Evolutionary conservation across 2,888 invertebrate genomes (phyloP).

Genomic region (Zaprionus obscuricornis): DNA sequence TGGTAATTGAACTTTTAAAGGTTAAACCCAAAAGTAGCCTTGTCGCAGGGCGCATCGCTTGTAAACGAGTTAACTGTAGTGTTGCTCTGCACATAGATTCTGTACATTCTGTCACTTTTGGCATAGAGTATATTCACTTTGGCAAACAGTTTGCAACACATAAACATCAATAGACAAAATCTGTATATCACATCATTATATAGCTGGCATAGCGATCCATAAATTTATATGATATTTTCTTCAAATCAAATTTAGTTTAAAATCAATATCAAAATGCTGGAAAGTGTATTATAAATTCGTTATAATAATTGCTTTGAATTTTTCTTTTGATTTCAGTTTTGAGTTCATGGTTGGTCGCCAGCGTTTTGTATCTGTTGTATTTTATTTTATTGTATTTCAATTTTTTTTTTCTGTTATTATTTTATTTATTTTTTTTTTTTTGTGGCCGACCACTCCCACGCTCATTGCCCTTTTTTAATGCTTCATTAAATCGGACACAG

Average conservation of each 20-base stretch:
- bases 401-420: background rate
- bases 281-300: too few species aligned
- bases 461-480: constrained; percentile 45
- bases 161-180: too few species aligned
- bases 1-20: constrained; percentile 56
- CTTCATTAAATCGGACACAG: constrained; percentile 52
- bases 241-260: too few species aligned
- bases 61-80: constrained; percentile 8
- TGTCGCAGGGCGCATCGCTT: constrained; percentile 36
- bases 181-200: too few species aligned
- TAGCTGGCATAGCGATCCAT: too few species aligned
- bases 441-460: constrained; percentile 48
- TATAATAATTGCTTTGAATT: background rate
- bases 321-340: background rate
- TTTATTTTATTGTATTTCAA: too few species aligned
- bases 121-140: too few species aligned
- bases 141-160: too few species aligned
- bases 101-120: background rate
- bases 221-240: too few species aligned
- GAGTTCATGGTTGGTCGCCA: constrained; percentile 52
- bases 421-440: too few species aligned
- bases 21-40: constrained; percentile 31
- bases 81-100: background rate
- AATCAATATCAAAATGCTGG: too few species aligned
- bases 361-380: background rate